These are phyloP conservation scores for Corythaeola cristata DNA, from an alignment of 2,113 vertebrate genomes.

Conservation along the genomic window DNA sequence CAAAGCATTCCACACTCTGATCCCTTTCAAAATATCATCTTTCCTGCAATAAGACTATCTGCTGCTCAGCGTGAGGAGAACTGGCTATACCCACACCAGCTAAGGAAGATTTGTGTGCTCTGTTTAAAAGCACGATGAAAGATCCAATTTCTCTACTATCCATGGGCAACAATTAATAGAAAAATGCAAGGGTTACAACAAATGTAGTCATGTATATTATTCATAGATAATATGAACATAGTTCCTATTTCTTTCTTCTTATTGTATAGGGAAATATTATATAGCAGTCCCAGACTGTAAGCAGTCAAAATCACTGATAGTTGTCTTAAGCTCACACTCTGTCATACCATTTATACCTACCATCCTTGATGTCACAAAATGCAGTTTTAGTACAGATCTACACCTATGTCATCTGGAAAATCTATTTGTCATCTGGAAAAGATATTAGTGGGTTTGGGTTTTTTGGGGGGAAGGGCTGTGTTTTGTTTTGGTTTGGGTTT, in stretches of 20 bases:
- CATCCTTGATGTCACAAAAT: neutral
- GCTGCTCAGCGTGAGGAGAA: neutral
- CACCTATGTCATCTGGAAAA: neutral
- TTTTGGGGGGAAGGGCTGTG: no score
- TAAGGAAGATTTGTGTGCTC: neutral
- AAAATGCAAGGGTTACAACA: neutral
- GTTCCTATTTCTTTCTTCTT: neutral
- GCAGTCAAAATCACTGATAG: neutral
- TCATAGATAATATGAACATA: neutral
- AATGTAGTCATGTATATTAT: neutral
- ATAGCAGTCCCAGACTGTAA: neutral
- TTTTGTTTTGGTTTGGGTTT: no score
- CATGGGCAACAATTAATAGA: neutral
- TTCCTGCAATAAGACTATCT: neutral
- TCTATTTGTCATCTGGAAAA: neutral
- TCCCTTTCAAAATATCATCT: neutral
- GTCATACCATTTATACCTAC: neutral
- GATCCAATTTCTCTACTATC: neutral
- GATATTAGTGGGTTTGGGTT: neutral
- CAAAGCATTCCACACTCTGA: neutral
- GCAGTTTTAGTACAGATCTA: neutral
- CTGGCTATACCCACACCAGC: neutral
- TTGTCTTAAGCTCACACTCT: neutral
- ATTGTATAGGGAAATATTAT: neutral
- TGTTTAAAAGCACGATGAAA: neutral